Conservation (phyloP, 1,140 invertebrate genomes). For the Drosophila nikananu region DNA sequence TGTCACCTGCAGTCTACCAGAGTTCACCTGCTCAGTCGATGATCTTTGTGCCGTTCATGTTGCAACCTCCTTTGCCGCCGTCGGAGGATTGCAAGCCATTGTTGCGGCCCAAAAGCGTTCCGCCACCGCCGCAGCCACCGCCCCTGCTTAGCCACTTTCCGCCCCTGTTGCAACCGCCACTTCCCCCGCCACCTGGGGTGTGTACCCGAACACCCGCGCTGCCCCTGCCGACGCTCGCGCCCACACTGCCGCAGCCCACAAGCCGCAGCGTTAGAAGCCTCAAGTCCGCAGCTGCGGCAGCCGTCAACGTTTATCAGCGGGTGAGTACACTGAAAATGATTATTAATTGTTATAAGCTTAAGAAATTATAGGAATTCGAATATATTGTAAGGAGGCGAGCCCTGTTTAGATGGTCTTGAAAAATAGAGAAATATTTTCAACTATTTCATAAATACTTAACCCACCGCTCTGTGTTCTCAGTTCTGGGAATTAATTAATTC, state of each 20-base stretch:
- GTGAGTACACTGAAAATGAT: slow-evolving; percentile 44
- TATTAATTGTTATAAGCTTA: background rate
- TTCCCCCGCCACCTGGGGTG: background rate
- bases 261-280: slow-evolving; percentile 44
- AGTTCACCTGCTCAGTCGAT: slow-evolving; percentile 44
- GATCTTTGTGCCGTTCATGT: slow-evolving; percentile 65
- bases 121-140: slow-evolving; percentile 54
- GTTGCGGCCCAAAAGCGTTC: slow-evolving; percentile 27
- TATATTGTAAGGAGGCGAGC: background rate
- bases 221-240: background rate
- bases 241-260: slow-evolving; percentile 5
- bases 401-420: background rate
- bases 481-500: too few relatives aligned
- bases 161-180: slow-evolving; percentile 2
- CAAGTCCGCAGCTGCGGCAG: slow-evolving; percentile 61
- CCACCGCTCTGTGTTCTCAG: background rate
- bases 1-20: slow-evolving; percentile 6
- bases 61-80: slow-evolving; percentile 33
- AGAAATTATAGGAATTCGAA: background rate
- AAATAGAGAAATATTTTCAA: background rate
- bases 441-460: background rate
- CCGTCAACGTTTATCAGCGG: slow-evolving; percentile 63
- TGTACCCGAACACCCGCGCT: slow-evolving; percentile 20
- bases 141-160: slow-evolving; percentile 39
- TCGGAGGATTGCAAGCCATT: slow-evolving; percentile 24